Evolutionary conservation across 35 echinoderm and acorn worm genomes (phyloP).

Genomic region (Chiridota heheva): DNA sequence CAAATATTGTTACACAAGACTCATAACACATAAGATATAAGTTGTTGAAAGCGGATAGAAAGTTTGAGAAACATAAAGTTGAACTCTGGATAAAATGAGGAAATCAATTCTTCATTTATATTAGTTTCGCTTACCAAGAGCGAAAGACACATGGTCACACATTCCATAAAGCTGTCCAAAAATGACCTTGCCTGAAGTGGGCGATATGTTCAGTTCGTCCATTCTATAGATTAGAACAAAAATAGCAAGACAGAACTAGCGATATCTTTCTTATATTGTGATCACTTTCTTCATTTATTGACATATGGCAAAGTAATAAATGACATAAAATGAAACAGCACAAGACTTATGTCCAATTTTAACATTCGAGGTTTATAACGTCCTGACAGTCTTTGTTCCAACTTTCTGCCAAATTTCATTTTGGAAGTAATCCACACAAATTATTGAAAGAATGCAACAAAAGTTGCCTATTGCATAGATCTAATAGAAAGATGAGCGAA

Average conservation of each 20-base stretch:
- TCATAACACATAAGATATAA: too few species aligned
- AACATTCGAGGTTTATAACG: too few species aligned
- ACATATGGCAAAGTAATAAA: background rate
- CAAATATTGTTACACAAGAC: too few species aligned
- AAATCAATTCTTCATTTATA: background rate
- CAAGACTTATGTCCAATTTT: too few species aligned
- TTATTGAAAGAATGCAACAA: background rate
- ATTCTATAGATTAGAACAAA: conserved; percentile 57
- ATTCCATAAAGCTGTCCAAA: conserved; percentile 91
- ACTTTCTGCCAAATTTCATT: too few species aligned
- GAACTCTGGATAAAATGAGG: background rate
- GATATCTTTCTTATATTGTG: background rate
- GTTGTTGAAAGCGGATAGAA: too few species aligned
- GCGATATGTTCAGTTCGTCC: conserved; percentile 60
- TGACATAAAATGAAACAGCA: background rate
- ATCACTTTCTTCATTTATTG: background rate
- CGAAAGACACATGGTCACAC: conserved; percentile 88
- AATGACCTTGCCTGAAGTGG: conserved; percentile 42
- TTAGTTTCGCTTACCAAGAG: conserved; percentile 68
- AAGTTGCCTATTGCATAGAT: background rate
- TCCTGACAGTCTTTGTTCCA: too few species aligned
- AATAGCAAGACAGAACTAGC: too few species aligned
- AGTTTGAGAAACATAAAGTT: too few species aligned
- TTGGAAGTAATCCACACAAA: background rate
- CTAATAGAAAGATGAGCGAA: too few species aligned